A percentile compares a stretch with the other conserved stretches of the same genome.
Conservation (phyloP, 1,140 invertebrate genomes). For the Camponotus vicinus region DNA sequence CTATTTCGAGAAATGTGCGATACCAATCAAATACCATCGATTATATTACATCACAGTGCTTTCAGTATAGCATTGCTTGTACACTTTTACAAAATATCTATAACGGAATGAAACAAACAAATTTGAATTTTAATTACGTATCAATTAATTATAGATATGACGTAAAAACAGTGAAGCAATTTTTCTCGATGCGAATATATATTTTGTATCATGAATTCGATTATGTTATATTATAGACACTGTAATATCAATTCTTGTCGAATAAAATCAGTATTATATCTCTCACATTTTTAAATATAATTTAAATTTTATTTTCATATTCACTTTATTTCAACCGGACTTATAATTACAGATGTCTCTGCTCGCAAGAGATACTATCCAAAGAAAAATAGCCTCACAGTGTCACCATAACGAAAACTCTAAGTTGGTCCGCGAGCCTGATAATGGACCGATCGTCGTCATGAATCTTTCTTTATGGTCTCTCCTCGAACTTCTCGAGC, state of each 20-base stretch:
- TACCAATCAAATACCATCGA: slow-evolving; percentile 25
- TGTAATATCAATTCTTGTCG: slow-evolving; percentile 7
- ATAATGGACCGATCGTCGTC: slow-evolving; percentile 79
- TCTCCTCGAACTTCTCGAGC: slow-evolving; percentile 68
- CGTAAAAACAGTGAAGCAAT: neutral
- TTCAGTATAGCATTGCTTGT: neutral
- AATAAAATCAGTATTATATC: neutral
- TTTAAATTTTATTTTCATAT: neutral
- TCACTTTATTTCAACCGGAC: neutral
- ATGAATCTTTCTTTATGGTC: slow-evolving; percentile 80
- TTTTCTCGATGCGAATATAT: neutral
- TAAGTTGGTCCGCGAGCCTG: slow-evolving; percentile 45
- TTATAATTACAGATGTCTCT: slow-evolving; percentile 26
- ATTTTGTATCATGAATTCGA: neutral
- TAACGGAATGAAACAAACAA: neutral
- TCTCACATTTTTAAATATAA: neutral
- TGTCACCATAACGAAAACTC: slow-evolving; percentile 57
- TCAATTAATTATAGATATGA: slow-evolving; percentile 18
- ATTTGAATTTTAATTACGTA: slow-evolving; percentile 4
- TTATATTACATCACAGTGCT: slow-evolving; percentile 11
- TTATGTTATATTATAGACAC: neutral
- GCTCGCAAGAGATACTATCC: slow-evolving; percentile 17
- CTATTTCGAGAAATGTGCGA: slow-evolving; percentile 45
- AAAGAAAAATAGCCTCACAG: slow-evolving; percentile 42
- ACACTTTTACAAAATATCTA: neutral